Percentiles rank a stretch among this genome's conserved stretches.
These are phyloP conservation scores for Thamnophis elegans DNA, from an alignment of 2,797 vertebrate species.

Conservation along the genomic window DNA sequence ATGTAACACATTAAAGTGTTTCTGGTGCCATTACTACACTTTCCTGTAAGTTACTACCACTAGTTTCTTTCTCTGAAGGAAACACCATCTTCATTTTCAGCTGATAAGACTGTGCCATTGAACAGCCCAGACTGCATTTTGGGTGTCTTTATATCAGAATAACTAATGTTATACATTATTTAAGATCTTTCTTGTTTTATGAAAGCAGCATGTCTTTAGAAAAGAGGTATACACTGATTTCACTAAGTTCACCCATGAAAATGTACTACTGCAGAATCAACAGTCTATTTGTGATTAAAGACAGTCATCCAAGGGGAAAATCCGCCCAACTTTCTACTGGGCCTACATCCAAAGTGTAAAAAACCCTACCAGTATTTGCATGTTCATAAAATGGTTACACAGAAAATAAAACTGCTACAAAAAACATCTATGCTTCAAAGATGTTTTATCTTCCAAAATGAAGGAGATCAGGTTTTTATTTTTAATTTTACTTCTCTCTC, in stretches of 20 bases:
- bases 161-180: neutral
- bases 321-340: neutral
- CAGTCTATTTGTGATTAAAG: neutral
- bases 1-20: neutral
- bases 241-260: neutral
- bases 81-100: neutral
- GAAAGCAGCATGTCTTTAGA: neutral
- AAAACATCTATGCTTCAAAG: neutral
- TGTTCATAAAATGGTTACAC: neutral
- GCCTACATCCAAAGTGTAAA: neutral
- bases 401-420: neutral
- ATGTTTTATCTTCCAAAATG: neutral
- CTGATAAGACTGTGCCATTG: neutral
- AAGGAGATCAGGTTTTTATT: neutral
- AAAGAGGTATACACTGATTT: neutral
- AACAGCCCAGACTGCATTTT: neutral
- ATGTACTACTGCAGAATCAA: neutral
- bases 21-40: neutral
- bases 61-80: neutral
- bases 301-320: neutral
- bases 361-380: neutral
- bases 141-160: neutral
- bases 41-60: neutral
- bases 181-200: neutral
- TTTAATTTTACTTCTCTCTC: neutral